Conservation (phyloP, 53 echinoderm and acorn worm species). For the Holothuria scabra region DNA sequence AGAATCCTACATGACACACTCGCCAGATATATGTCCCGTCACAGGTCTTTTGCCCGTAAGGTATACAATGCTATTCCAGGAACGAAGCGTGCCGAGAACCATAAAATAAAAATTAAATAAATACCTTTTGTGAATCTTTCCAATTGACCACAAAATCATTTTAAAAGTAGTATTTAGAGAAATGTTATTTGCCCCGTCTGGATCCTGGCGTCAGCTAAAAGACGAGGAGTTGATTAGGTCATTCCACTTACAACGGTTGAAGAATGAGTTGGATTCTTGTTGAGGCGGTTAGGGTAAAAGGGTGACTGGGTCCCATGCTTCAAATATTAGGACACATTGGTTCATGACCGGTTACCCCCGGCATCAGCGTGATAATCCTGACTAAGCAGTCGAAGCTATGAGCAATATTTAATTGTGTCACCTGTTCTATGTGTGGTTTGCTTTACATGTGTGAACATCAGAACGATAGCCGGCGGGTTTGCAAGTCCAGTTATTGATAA, state of each 20-base stretch:
- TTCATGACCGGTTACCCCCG: no score
- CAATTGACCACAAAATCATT: slow-evolving; percentile 41
- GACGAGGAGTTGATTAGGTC: not conserved
- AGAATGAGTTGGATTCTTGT: slow-evolving; percentile 7
- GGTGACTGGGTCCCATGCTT: not conserved
- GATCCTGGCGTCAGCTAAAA: slow-evolving; percentile 12
- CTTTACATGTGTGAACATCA: no score
- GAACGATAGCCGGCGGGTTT: no score
- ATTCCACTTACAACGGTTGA: not conserved
- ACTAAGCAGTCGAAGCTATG: no score
- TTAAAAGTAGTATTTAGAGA: slow-evolving; percentile 11
- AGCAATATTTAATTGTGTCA: no score
- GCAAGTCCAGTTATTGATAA: no score
- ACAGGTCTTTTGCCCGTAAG: slow-evolving; percentile 24
- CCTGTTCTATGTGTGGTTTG: no score
- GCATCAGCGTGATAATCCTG: no score
- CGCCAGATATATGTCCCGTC: no score
- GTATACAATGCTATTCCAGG: slow-evolving; percentile 13
- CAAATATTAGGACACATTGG: not conserved
- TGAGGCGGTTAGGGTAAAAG: slow-evolving; percentile 5
- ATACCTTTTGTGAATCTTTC: slow-evolving; percentile 39
- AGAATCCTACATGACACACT: no score
- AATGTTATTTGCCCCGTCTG: slow-evolving; percentile 36
- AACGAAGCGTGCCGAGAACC: slow-evolving; percentile 18
- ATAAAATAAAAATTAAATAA: slow-evolving; percentile 42